Percentiles rank a stretch among this genome's conserved stretches.
Evolutionary conservation across 2,797 vertebrate genomes (phyloP).

Genomic region (Xiphophorus birchmanni): DNA sequence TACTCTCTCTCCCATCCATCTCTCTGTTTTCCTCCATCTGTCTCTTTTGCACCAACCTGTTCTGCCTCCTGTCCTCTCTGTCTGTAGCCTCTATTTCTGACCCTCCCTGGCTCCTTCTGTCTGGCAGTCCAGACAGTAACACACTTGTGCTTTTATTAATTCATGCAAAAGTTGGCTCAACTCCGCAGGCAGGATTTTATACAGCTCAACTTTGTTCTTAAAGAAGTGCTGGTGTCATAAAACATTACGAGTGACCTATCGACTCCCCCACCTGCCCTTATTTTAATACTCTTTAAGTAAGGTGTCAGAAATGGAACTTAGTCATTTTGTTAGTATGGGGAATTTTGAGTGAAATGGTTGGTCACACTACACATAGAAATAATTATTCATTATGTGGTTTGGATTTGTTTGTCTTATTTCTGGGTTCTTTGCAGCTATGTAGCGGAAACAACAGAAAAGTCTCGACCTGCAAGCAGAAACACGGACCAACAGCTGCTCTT

Average conservation of each 20-base stretch:
- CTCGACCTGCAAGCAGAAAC: slow-evolving; percentile 28
- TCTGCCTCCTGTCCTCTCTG: slow-evolving; percentile 3
- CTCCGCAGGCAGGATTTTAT: slow-evolving; percentile 49
- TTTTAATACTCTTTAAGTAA: slow-evolving; percentile 1
- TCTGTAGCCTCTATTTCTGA: slow-evolving; percentile 38
- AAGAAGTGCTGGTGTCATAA: slow-evolving; percentile 56
- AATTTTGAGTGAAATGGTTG: not conserved
- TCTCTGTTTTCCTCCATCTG: slow-evolving; percentile 22
- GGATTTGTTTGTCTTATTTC: not conserved
- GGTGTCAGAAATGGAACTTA: not conserved
- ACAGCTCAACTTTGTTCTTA: slow-evolving; percentile 60
- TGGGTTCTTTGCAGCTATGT: slow-evolving; percentile 36
- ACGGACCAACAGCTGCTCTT: not conserved
- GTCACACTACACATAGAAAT: not conserved
- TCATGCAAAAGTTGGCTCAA: slow-evolving; percentile 62
- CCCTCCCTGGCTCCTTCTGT: slow-evolving; percentile 24
- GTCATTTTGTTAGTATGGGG: not conserved
- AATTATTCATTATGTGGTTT: not conserved
- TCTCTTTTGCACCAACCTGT: slow-evolving; percentile 6
- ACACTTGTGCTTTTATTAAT: slow-evolving; percentile 65
- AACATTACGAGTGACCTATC: slow-evolving; percentile 46
- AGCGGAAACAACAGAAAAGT: slow-evolving; percentile 49
- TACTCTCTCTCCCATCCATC: not conserved
- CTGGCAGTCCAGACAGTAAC: slow-evolving; percentile 58
- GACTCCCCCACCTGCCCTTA: slow-evolving; percentile 12